A percentile compares a stretch with the other conserved stretches of the same genome.
phyloP scores from a whole-genome alignment of 2,113 vertebrate genomes.

The Mohoua ochrocephala region DNA sequence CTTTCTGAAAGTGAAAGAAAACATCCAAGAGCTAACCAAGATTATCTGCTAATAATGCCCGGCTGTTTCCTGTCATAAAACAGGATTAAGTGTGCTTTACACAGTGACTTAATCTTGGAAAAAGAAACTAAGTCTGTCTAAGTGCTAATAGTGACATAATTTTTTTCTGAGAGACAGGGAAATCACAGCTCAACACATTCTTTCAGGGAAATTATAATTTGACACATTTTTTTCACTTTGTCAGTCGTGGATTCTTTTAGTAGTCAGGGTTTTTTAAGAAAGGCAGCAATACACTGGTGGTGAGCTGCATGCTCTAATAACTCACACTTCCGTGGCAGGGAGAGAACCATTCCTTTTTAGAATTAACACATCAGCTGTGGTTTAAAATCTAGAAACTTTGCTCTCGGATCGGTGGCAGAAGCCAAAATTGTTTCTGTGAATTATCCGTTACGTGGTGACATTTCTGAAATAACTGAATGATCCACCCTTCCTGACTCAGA shows the following conservation, averaged over 20 bases:
- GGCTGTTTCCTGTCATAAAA: not conserved
- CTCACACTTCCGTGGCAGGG: not conserved
- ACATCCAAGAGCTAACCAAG: not conserved
- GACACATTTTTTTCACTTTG: not conserved
- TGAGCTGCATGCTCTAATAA: not conserved
- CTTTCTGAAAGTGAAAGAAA: conserved; percentile 30
- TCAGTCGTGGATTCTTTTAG: not conserved
- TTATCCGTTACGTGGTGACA: not conserved
- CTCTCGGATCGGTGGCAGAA: not conserved
- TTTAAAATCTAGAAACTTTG: not conserved
- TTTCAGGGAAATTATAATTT: not conserved
- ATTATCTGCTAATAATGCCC: not conserved
- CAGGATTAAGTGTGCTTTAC: not conserved
- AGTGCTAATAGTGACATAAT: not conserved
- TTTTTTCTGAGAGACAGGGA: conserved; percentile 1
- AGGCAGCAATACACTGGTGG: not conserved
- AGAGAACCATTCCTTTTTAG: not conserved
- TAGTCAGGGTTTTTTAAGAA: not conserved
- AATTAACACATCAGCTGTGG: not conserved
- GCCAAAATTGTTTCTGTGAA: not conserved
- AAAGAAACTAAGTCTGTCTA: not conserved
- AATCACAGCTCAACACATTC: not conserved
- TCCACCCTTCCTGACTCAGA: not conserved
- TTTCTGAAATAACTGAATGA: not conserved
- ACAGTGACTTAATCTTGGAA: not conserved